Base-by-base conservation (phyloP, 1,140 invertebrate genomes). In the Trachymyrmex septentrionalis region DNA sequence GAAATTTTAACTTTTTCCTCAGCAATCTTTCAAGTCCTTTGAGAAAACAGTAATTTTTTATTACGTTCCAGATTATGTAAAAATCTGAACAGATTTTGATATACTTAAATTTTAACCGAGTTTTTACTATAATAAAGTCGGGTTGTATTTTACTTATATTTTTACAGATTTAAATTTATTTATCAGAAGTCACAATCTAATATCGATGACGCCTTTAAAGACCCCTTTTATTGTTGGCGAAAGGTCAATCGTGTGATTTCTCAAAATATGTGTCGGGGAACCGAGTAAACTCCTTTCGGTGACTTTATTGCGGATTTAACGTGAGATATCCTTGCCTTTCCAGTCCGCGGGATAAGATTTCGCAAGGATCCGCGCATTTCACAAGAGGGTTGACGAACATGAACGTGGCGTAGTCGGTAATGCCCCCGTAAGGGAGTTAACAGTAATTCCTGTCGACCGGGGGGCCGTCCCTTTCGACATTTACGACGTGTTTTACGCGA, bases 401-500 rank as follows among this genome's bases (percentile, higher is more conserved):
- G 53, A 88, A 82, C 69, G 82, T 38, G 38, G 50, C 73, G 59
- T 73, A 69, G 82, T 34, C 75, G 24, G 90, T 93, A 91, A 94
- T 92, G 80, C 82, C 85, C 24, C 73, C 76, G 87, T 92, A 89
- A 91, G 91, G 90, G 90, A 88, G 88, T 92, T 91, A 90, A 88
- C 91, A 92, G 92, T 93, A 93, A 93, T 94, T 93, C 91, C 89
- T 88, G 85, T 85, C 86, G 87, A 64, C 80, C 12, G 87, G 86
- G 85, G 90, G 91, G 50, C 92, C 92, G 91, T 91, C 87, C 93
- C 92, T 92, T 93, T 92, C 92, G 94, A 95, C 94, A 87, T 95
- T 95, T 95, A 95, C 95, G 94, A 95, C 93, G 95, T 95, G 94
- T 95, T 95, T 95, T 95, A 95, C 94, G 93, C 94, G 94, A 95